Base-by-base conservation (phyloP, 2,797 vertebrate genomes). In the Spheniscus humboldti region DNA sequence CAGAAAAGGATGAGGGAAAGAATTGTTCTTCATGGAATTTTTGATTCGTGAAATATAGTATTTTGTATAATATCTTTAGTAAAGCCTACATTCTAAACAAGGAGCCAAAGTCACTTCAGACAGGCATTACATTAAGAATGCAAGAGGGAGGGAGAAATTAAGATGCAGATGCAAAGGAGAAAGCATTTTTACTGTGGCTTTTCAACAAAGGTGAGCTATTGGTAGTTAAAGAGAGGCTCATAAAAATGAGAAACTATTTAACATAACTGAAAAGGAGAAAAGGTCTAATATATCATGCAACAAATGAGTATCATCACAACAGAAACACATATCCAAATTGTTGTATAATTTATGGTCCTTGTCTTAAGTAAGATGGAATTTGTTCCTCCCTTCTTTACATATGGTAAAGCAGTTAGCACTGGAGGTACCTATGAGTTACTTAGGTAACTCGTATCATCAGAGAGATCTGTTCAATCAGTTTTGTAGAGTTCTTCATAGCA, bases 291-390 rank as follows among this genome's bases (percentile, higher is more conserved):
- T 11, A 50, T 68, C 25, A 45, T 57, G 37, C 1, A 9, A 39
- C 10, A 88, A 57, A 73, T 59, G 1, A n/a, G 1, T 31, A 73
- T 28, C 1, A 1, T 71, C 15, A 33, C 1, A 10, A 66, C 9
- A 84, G 71, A 87, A 45, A 55, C 18, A 45, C 9, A 30, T 43
- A 77, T n/a, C 15, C 6, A 68, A 64, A 60, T 57, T 59, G 11
- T 64, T 89, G 81, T 35, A 25, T 63, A 56, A 78, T 72, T 81
- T 63, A 78, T 48, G 10, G 6, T 9, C 6, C 19, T 88, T 63
- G 13, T 47, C 52, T 84, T 67, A 84, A 67, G 16, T 10, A 74
- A 86, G 47, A 47, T 59, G 19, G 45, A 89, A 78, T 84, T 81
- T 77, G 3, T 63, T 67, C 33, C 10, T 76, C 18, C 13, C 13